Evolutionary conservation across 2,888 invertebrate genomes (phyloP).

Genomic region (Hymenopus coronatus): DNA sequence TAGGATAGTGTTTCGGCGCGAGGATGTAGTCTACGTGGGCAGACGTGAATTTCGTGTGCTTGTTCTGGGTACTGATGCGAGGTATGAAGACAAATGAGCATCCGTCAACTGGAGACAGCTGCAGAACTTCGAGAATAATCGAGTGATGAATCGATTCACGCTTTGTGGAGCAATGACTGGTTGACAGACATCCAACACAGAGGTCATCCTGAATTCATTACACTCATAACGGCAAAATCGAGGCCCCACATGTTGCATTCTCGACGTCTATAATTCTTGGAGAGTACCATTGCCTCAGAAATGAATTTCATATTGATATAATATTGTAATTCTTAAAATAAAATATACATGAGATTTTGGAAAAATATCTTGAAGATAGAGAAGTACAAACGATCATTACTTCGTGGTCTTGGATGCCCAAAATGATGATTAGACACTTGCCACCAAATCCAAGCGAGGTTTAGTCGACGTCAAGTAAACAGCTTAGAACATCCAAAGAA

Average conservation of each 20-base stretch:
- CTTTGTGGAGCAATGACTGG: not conserved
- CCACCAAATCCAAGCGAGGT: too few relatives aligned
- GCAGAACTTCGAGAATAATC: not conserved
- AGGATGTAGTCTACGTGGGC: not conserved
- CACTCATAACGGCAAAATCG: not conserved
- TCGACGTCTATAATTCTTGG: too few relatives aligned
- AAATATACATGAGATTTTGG: too few relatives aligned
- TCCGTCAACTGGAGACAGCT: not conserved
- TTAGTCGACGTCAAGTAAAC: too few relatives aligned
- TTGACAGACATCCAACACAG: not conserved
- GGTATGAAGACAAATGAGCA: not conserved
- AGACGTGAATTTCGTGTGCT: not conserved
- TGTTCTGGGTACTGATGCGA: not conserved
- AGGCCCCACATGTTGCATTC: not conserved
- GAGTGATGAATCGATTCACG: not conserved
- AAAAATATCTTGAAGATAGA: too few relatives aligned
- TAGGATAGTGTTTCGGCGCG: not conserved
- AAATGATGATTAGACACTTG: too few relatives aligned
- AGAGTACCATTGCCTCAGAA: too few relatives aligned
- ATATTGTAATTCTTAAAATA: too few relatives aligned
- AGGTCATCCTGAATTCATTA: not conserved
- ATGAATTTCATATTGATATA: too few relatives aligned
- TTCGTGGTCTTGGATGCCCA: too few relatives aligned
- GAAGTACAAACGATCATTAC: too few relatives aligned
- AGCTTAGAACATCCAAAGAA: too few relatives aligned